These are phyloP conservation scores for Leucoraja erinaceus DNA, from an alignment of 2,113 vertebrate genomes.

Conservation along the genomic window DNA sequence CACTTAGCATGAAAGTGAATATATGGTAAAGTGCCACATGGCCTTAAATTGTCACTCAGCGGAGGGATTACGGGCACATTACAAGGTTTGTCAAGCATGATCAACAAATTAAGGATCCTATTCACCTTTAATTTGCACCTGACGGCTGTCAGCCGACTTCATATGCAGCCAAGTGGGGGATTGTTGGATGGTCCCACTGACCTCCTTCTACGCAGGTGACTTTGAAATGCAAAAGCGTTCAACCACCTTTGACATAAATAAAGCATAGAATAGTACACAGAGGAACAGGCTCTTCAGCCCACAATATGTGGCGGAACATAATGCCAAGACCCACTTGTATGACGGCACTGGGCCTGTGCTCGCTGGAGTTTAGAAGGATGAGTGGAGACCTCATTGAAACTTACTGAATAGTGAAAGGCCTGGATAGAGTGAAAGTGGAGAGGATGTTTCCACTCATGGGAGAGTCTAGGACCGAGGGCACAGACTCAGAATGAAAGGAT, in stretches of 20 bases:
- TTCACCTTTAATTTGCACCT: neutral
- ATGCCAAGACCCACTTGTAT: too few species aligned
- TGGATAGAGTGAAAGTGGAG: too few species aligned
- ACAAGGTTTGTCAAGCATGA: neutral
- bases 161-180: neutral
- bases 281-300: too few species aligned
- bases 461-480: too few species aligned
- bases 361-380: too few species aligned
- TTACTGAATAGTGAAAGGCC: too few species aligned
- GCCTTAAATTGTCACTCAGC: neutral
- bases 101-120: neutral
- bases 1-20: neutral
- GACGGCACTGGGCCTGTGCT: too few species aligned
- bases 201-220: neutral
- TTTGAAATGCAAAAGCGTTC: neutral
- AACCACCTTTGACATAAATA: neutral
- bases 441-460: too few species aligned
- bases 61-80: neutral
- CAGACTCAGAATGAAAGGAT: too few species aligned
- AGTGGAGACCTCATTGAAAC: too few species aligned
- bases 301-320: too few species aligned
- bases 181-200: neutral
- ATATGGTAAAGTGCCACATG: neutral
- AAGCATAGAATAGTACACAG: too few species aligned
- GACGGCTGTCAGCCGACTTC: neutral